Percentiles rank a stretch among this genome's conserved stretches.
These are phyloP conservation scores for Sardinella longiceps DNA, from an alignment of 2,797 vertebrate genomes.

Conservation along the genomic window DNA sequence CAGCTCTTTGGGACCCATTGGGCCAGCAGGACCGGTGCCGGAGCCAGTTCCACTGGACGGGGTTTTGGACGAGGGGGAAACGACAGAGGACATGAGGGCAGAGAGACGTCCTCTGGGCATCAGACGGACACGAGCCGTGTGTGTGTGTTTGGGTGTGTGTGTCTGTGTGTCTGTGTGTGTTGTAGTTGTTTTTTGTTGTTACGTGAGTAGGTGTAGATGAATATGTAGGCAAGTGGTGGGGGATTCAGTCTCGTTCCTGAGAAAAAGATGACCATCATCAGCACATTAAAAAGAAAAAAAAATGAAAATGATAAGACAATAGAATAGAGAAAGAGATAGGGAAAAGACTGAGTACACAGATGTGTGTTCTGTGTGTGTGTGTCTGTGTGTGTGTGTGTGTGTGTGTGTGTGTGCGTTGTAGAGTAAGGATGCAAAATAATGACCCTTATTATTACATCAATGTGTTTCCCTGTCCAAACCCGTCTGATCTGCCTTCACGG, in stretches of 20 bases:
- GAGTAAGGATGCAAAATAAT: background rate
- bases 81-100: slow-evolving; percentile 12
- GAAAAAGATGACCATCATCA: background rate
- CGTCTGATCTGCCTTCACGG: background rate
- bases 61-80: slow-evolving; percentile 47
- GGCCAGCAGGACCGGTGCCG: slow-evolving; percentile 58
- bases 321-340: background rate
- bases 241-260: slow-evolving; percentile 2
- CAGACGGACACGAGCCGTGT: background rate
- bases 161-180: background rate
- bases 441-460: slow-evolving; percentile 5
- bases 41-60: background rate
- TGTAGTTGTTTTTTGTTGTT: background rate
- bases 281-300: background rate
- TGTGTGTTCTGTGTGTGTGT: background rate
- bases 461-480: background rate
- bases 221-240: slow-evolving; percentile 33
- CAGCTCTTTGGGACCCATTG: slow-evolving; percentile 82
- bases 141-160: background rate
- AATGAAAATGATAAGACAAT: background rate
- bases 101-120: slow-evolving; percentile 59
- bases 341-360: background rate
- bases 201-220: background rate
- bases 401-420: background rate
- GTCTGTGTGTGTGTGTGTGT: background rate